Base-by-base conservation (phyloP, 2,797 vertebrate genomes). In the Danio tinwini region DNA sequence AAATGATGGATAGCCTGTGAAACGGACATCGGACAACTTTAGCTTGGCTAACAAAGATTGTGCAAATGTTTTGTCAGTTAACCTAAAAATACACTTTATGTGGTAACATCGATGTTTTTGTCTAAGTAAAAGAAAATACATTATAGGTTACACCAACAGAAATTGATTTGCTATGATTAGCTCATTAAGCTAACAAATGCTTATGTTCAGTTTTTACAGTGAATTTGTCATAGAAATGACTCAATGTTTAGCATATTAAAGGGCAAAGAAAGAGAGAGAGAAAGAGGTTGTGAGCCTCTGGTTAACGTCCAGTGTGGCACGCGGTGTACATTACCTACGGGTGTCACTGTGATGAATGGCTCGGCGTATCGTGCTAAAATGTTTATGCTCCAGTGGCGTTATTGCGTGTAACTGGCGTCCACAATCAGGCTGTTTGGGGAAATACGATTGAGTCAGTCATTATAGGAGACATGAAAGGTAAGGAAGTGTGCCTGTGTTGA, bases 301-400 rank as follows among this genome's bases (percentile, higher is more conserved):
- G 67, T 84, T 84, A 73, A 65, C 40, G 58, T 81, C 73, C 64
- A 42, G 50, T 40, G 44, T 37, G 65, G 87, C 74, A 81, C 10
- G n/a, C 50, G 90, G 93, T 92, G 89, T 92, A 83, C 84, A 87
- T 93, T 93, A 91, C 92, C 91, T 92, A 86, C 8, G 83, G 90
- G 92, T 88, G 92, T 92, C 92, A 91, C 79, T 9, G 89, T 93
- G 93, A 94, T 92, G 88, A 92, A 94, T 89, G 88, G 90, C 84
- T 89, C 75, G 87, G 86, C 80, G 84, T 75, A 65, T 83, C 82
- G 56, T 78, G 85, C 83, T 93, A 92, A 94, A 88, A 91, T 94
- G 93, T 94, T 94, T 94, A 93, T 89, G 90, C 89, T 86, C 82
- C 56, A 87, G 62, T 93, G 93, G 92, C 90, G 93, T 94, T 93